Conservation (phyloP, 2,797 vertebrate genomes). For the Macroramphosus scolopax region DNA sequence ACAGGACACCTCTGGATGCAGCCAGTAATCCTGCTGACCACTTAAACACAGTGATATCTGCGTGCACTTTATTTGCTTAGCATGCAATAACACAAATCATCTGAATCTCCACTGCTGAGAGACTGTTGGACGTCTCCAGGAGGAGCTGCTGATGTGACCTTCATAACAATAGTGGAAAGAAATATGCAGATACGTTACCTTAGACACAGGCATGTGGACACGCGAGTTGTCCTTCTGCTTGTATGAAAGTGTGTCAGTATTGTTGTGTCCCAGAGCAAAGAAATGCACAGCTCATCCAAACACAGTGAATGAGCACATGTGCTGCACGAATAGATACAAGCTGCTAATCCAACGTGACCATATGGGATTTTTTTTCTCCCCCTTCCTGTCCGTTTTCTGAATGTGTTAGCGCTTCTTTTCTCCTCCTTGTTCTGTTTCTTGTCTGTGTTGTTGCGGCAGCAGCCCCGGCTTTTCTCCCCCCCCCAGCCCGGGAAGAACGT, state of each 20-base stretch:
- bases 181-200: conserved; percentile 62
- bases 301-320: conserved; percentile 27
- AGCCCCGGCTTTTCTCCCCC: conserved; percentile 40
- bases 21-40: too few relatives aligned
- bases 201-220: conserved; percentile 73
- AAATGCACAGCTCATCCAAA: conserved; percentile 18
- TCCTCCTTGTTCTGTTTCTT: conserved; percentile 39
- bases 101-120: too few relatives aligned
- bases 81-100: too few relatives aligned
- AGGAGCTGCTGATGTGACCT: conserved; percentile 28
- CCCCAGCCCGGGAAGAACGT: conserved; percentile 41
- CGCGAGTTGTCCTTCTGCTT: conserved; percentile 16
- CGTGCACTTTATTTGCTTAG: too few relatives aligned
- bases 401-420: conserved; percentile 34
- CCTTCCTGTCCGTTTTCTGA: conserved; percentile 17
- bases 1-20: too few relatives aligned
- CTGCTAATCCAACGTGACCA: conserved; percentile 56
- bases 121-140: conserved; percentile 7
- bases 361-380: conserved; percentile 34
- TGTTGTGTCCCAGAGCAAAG: conserved; percentile 41
- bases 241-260: conserved; percentile 27
- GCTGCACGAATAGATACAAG: conserved; percentile 25
- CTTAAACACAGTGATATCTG: too few relatives aligned
- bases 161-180: conserved; percentile 15
- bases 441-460: conserved; percentile 51